Evolutionary conservation across 1,140 invertebrate species (phyloP).

Genomic region (Scaptodrosophila lebanonensis): DNA sequence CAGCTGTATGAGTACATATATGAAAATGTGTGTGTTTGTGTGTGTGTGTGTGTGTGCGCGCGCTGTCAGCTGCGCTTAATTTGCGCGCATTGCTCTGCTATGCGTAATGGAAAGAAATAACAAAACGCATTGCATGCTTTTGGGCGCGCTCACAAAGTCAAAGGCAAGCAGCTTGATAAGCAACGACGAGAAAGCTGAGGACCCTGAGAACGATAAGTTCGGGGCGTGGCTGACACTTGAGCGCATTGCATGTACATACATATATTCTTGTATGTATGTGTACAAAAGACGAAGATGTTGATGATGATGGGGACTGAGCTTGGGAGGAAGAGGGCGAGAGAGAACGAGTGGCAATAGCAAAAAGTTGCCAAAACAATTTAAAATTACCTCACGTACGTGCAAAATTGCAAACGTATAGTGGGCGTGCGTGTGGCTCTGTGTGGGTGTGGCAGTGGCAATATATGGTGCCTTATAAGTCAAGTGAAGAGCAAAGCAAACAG

Average conservation of each 20-base stretch:
- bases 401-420: slow-evolving; percentile 69
- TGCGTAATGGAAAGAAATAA: slow-evolving; percentile 59
- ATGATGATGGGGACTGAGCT: slow-evolving; percentile 4
- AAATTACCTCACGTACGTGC: slow-evolving; percentile 72
- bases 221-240: too few species aligned
- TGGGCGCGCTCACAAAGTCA: background rate
- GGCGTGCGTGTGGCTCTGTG: slow-evolving; percentile 43
- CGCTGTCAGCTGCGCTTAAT: slow-evolving; percentile 59
- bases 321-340: slow-evolving; percentile 8
- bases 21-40: slow-evolving; percentile 8
- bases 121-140: slow-evolving; percentile 51
- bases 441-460: slow-evolving; percentile 32
- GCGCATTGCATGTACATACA: too few species aligned
- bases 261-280: too few species aligned
- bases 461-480: slow-evolving; percentile 72
- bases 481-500: slow-evolving; percentile 51
- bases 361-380: slow-evolving; percentile 66
- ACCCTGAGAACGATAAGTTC: too few species aligned
- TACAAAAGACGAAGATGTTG: slow-evolving; percentile 3
- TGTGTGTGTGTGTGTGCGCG: background rate
- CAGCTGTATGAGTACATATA: slow-evolving; percentile 23
- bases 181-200: too few species aligned
- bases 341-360: slow-evolving; percentile 19
- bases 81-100: slow-evolving; percentile 58
- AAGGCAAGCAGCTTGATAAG: background rate